phyloP scores from a whole-genome alignment of 2,113 vertebrate species.

The Sapajus apella region DNA sequence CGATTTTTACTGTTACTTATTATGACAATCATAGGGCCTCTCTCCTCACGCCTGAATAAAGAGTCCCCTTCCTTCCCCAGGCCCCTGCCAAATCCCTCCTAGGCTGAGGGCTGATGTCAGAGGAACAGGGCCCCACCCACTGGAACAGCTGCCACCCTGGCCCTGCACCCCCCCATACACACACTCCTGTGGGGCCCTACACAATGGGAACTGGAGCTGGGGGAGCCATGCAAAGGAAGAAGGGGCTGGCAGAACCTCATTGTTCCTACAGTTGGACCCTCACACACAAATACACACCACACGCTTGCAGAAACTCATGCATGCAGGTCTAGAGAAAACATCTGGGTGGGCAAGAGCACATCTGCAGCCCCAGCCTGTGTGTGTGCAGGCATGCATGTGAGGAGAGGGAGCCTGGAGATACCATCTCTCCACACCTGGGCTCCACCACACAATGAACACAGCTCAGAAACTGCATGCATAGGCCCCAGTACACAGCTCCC shows the following conservation, averaged over 20 bases:
- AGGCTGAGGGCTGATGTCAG: conserved; percentile 37
- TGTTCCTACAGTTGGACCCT: background rate
- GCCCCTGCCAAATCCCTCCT: conserved; percentile 26
- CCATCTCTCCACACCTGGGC: conserved; percentile 42
- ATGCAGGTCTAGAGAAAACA: background rate
- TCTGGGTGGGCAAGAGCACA: background rate
- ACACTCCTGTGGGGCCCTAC: conserved; percentile 2
- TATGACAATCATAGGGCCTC: background rate
- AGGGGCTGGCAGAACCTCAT: conserved; percentile 5
- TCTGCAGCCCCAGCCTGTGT: background rate
- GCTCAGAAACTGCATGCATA: background rate
- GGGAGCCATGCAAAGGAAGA: background rate
- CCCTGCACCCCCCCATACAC: background rate
- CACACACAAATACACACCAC: background rate
- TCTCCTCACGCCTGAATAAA: background rate
- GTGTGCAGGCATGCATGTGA: background rate
- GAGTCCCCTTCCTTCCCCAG: background rate
- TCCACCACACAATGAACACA: background rate
- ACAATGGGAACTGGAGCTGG: conserved; percentile 48
- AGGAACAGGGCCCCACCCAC: conserved; percentile 47
- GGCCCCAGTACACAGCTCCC: background rate
- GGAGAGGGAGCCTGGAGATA: background rate
- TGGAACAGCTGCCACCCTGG: background rate
- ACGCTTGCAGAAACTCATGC: background rate
- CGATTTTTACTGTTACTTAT: conserved; percentile 17